Evolutionary conservation across 2,113 vertebrate species (phyloP), one percentile per base, ranked within the genome.

Genomic region (Alexandromys fortis): DNA sequence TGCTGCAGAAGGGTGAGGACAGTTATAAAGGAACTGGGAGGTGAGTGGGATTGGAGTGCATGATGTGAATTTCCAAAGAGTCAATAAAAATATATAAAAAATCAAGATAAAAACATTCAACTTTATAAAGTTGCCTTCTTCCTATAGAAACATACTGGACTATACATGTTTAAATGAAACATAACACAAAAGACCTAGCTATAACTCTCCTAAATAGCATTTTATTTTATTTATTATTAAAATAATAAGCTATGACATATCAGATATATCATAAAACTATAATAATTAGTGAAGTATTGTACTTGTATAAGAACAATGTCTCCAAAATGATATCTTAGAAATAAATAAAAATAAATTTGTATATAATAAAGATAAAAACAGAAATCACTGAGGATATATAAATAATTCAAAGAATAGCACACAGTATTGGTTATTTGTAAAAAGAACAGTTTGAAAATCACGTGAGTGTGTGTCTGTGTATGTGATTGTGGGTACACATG

Each of bases 161-260:
- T 89, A 42, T 65, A 49, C 24, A 16, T n/a, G 86, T 75, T 70
- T 42, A 86, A 86, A 58, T 61, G 82, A 89, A 75, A 70, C 47
- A 90, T 26, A 65, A 85, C 68, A 42, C 22, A 28, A 58, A 96
- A 88, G 4, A 68, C 0, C 61, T 61, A 92, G 26, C 9, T 28
- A 52, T 67, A 79, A 72, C 24, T 93, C 24, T 91, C 90, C 26
- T 6, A 94, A 92, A 86, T 95, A 52, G 28, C n/a, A n/a, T n/a
- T n/a, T n/a, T n/a, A n/a, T n/a, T n/a, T n/a, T n/a, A n/a, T n/a
- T n/a, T n/a, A n/a, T n/a, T n/a, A 79, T 78, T 73, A 47, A 89
- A 81, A 94, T 11, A 73, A 61, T 77, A 76, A 63, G 28, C 17
- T 87, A 70, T 87, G 22, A 72, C 5, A 90, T 49, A 45, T 47